phyloP scores from a whole-genome alignment of 2,113 vertebrate genomes.

The Etheostoma cragini region DNA sequence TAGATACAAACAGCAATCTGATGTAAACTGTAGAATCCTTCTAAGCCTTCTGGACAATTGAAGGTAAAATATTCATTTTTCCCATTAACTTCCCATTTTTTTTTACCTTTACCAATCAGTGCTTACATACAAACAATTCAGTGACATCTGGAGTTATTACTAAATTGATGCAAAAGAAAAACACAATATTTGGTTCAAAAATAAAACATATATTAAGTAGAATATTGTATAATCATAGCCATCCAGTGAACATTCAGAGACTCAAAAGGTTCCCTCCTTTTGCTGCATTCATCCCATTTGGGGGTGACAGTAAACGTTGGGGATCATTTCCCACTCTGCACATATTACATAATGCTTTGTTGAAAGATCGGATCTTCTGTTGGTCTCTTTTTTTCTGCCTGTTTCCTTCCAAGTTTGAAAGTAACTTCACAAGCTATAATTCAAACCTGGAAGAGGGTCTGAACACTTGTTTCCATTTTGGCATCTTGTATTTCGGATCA shows the following conservation, averaged over 20 bases:
- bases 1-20: slow-evolving; percentile 76
- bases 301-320: background rate
- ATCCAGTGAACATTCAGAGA: slow-evolving; percentile 62
- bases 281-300: slow-evolving; percentile 62
- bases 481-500: background rate
- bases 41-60: slow-evolving; percentile 72
- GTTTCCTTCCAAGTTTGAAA: slow-evolving; percentile 20
- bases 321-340: background rate
- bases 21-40: slow-evolving; percentile 76
- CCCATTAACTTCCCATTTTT: slow-evolving; percentile 43
- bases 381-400: slow-evolving; percentile 6
- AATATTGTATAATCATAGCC: slow-evolving; percentile 69
- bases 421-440: background rate
- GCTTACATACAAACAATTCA: slow-evolving; percentile 75
- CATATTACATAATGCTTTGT: background rate
- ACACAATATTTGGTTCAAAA: slow-evolving; percentile 67
- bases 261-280: slow-evolving; percentile 83
- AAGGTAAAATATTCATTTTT: slow-evolving; percentile 64
- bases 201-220: slow-evolving; percentile 53
- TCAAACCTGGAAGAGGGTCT: slow-evolving; percentile 21
- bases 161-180: slow-evolving; percentile 73
- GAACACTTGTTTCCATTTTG: background rate
- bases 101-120: slow-evolving; percentile 68
- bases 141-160: slow-evolving; percentile 78
- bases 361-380: background rate